Conservation (phyloP, 2,888 invertebrate species). For the Nymphalis urticae region DNA sequence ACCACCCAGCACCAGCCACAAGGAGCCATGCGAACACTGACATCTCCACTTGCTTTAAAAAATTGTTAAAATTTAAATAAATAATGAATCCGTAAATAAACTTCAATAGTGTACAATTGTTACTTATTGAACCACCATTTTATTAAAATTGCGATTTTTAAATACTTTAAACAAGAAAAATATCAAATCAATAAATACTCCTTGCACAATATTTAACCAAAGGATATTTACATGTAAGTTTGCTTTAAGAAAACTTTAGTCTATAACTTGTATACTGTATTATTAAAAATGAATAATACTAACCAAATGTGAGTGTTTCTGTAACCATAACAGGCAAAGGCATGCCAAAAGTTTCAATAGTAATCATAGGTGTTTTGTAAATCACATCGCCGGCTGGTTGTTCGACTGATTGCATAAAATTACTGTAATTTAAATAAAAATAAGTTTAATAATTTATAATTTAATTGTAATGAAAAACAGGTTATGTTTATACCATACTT, state of each 20-base stretch:
- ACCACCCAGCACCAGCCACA: conserved; percentile 93
- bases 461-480: conserved; percentile 1
- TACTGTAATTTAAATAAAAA: conserved; percentile 45
- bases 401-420: conserved; percentile 55
- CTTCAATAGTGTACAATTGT: too few relatives aligned
- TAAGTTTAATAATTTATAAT: background rate
- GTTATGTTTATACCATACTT: conserved; percentile 48
- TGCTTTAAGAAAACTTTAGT: too few relatives aligned
- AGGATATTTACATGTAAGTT: too few relatives aligned
- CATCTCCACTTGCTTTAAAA: conserved; percentile 73
- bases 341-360: conserved; percentile 90
- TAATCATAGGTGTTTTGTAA: conserved; percentile 87
- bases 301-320: conserved; percentile 91
- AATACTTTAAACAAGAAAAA: too few relatives aligned
- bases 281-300: conserved; percentile 48
- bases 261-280: too few relatives aligned
- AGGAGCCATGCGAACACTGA: conserved; percentile 84
- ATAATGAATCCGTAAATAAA: too few relatives aligned
- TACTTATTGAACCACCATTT: too few relatives aligned
- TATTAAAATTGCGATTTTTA: too few relatives aligned
- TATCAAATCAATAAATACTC: too few relatives aligned
- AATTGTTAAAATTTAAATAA: background rate
- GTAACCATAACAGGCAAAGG: conserved; percentile 93
- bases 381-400: conserved; percentile 85
- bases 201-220: too few relatives aligned